Evolutionary conservation across 2,113 vertebrate genomes (phyloP).

Genomic region (Calidris pygmaea): DNA sequence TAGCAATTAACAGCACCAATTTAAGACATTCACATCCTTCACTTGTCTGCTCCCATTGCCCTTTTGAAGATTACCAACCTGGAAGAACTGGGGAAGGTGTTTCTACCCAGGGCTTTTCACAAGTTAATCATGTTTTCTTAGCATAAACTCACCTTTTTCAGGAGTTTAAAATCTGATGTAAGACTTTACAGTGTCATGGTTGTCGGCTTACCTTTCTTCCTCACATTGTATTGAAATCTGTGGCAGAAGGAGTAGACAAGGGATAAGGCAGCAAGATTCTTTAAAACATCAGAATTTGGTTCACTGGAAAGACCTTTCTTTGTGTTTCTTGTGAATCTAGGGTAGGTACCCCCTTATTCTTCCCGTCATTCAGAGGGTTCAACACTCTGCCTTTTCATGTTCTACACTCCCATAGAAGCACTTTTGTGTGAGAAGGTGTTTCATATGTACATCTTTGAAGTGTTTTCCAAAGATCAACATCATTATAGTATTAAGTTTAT

Average conservation of each 20-base stretch:
- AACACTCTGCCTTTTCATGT: neutral
- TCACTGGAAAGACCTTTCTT: neutral
- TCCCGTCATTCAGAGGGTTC: neutral
- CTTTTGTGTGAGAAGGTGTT: neutral
- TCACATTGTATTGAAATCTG: neutral
- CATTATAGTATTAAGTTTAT: neutral
- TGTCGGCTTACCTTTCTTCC: neutral
- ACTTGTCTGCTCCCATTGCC: neutral
- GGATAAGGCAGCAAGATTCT: neutral
- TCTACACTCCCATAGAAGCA: neutral
- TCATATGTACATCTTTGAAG: conserved; percentile 18
- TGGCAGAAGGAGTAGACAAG: neutral
- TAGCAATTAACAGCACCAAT: neutral
- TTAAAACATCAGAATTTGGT: neutral
- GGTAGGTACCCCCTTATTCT: neutral
- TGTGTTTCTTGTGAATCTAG: neutral
- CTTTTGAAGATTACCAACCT: neutral
- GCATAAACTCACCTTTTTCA: neutral
- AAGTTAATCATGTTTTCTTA: neutral
- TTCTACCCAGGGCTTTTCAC: neutral
- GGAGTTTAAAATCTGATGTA: neutral
- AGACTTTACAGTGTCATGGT: neutral
- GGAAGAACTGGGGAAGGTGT: neutral
- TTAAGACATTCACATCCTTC: neutral
- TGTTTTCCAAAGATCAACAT: conserved; percentile 30